A percentile compares a stretch with the other conserved stretches of the same genome.
These are phyloP conservation scores for Delichon dasypus DNA, from an alignment of 2,797 vertebrate species.

Conservation along the genomic window DNA sequence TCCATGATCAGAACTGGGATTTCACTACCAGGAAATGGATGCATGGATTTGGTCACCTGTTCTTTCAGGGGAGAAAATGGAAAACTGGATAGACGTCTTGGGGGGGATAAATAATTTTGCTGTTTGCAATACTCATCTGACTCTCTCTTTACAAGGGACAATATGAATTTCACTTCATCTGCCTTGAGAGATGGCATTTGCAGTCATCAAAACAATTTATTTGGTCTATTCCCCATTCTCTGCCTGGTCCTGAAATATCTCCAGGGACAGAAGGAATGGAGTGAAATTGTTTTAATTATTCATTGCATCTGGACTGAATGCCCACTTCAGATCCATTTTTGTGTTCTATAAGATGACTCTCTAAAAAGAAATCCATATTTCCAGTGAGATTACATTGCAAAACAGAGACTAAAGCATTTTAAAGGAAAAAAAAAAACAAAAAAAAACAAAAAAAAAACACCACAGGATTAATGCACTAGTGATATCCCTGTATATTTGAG, in stretches of 20 bases:
- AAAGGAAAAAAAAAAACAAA: background rate
- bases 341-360: background rate
- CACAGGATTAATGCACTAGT: background rate
- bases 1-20: background rate
- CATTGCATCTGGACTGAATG: background rate
- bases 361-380: background rate
- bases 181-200: background rate
- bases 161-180: background rate
- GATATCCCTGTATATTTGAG: background rate
- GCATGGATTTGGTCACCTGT: background rate
- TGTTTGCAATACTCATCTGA: background rate
- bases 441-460: background rate
- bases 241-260: background rate
- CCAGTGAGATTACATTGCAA: background rate
- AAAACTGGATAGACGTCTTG: background rate
- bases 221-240: background rate
- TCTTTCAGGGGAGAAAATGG: background rate
- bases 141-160: background rate
- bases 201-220: background rate
- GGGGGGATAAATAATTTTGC: background rate
- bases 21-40: background rate
- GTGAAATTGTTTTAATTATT: conserved; percentile 24
- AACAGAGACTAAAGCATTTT: background rate
- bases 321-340: background rate
- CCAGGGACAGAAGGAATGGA: background rate